Percentiles rank a stretch among this genome's conserved stretches.
Conservation (phyloP, 2,113 vertebrate genomes). For the Pelobates fuscus region DNA sequence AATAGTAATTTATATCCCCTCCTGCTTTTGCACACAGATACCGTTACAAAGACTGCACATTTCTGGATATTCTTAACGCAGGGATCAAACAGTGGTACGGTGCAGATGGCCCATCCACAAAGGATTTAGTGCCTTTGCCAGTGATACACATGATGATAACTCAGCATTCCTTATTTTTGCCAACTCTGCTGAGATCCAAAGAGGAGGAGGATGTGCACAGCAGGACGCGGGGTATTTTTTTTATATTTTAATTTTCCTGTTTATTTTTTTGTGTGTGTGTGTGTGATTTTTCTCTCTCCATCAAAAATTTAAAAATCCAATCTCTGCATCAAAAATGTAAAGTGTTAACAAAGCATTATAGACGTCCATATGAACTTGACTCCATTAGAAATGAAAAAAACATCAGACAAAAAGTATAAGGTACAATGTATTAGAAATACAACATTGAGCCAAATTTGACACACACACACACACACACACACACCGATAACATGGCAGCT, state of each 20-base stretch:
- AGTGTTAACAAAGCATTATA: too few relatives aligned
- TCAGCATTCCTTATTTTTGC: conserved; percentile 90
- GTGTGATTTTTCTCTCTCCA: too few relatives aligned
- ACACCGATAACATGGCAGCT: too few relatives aligned
- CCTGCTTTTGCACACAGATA: conserved; percentile 66
- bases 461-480: too few relatives aligned
- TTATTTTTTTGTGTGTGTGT: neutral
- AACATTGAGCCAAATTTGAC: too few relatives aligned
- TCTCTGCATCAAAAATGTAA: too few relatives aligned
- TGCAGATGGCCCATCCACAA: conserved; percentile 43
- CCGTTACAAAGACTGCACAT: conserved; percentile 78
- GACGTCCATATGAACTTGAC: too few relatives aligned
- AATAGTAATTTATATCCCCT: conserved; percentile 63
- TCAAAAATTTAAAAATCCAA: too few relatives aligned
- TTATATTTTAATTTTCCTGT: neutral
- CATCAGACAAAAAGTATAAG: too few relatives aligned
- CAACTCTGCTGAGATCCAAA: conserved; percentile 73
- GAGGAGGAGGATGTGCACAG: conserved; percentile 50
- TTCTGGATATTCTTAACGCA: conserved; percentile 69
- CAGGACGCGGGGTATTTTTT: conserved; percentile 73
- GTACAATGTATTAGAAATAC: too few relatives aligned
- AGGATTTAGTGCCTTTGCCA: conserved; percentile 66
- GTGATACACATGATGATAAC: conserved; percentile 85
- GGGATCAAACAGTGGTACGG: conserved; percentile 71
- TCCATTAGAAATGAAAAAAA: too few relatives aligned